Conservation (phyloP, 2,888 invertebrate genomes). For the Catocala fraxini region DNA sequence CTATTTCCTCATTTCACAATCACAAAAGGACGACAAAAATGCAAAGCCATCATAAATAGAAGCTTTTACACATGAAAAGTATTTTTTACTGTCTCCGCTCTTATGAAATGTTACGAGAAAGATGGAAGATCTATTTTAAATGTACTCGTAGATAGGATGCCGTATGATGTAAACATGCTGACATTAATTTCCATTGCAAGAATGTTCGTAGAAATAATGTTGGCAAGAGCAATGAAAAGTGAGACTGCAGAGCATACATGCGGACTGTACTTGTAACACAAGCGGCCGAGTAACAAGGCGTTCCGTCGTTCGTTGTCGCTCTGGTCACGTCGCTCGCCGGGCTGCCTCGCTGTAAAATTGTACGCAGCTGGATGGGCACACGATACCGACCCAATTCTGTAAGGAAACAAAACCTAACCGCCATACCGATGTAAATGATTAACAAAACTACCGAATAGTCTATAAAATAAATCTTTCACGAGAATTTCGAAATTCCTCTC, state of each 20-base stretch:
- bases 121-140: constrained; percentile 1
- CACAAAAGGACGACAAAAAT: neutral
- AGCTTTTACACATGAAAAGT: neutral
- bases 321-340: constrained; percentile 67
- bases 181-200: constrained; percentile 12
- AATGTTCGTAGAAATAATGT: neutral
- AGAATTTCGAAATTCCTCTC: neutral
- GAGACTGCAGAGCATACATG: constrained; percentile 44
- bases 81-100: neutral
- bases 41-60: constrained; percentile 2
- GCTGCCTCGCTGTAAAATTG: constrained; percentile 72
- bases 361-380: constrained; percentile 70
- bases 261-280: constrained; percentile 58
- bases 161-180: constrained; percentile 10
- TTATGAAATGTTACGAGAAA: neutral
- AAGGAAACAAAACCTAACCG: constrained; percentile 58
- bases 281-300: constrained; percentile 58
- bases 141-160: constrained; percentile 3
- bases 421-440: constrained; percentile 50
- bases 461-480: constrained; percentile 27
- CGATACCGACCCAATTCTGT: constrained; percentile 62
- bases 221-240: constrained; percentile 27
- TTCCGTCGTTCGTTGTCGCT: constrained; percentile 55
- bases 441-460: constrained; percentile 40
- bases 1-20: constrained; percentile 28